Base-by-base conservation (phyloP, 2,113 vertebrate genomes). In the Haemorhous mexicanus region DNA sequence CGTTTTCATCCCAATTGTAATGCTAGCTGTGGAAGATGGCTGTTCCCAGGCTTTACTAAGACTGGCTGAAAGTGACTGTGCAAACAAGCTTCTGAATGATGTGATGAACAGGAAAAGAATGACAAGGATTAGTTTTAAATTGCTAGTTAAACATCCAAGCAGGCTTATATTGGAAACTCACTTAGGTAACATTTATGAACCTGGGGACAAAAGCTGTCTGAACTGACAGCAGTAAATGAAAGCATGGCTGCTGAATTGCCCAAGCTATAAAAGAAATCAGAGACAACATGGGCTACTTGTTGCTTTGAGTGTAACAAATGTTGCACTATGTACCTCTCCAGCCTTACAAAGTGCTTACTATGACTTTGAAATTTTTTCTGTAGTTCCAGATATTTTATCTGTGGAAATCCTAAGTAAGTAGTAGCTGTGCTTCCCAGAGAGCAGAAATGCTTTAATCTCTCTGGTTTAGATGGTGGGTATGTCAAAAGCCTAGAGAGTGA, bases 191-290 rank as follows among this genome's bases (percentile, higher is more conserved):
- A 6, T 44, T 79, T 62, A 26, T 63, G 72, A 83, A 86, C 46
- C 39, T 46, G 37, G 21, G 30, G 20, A 20, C 35, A 68, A 74
- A 80, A 55, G 37, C 37, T 32, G 33, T 83, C 52, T 41, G 39
- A 86, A 55, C 59, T 90, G 30, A 58, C 33, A 77, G 59, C 23
- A 79, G 66, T 58, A 88, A 67, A 80, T 91, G 27, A 86, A 93
- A 91, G 33, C 9, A 5, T 21, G 17, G 26, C 64, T 83, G 67
- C 59, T 44, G 46, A 76, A 50, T 58, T 79, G 35, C 59, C 26
- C 8, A 23, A 76, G 37, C 33, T 87, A 3, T 32, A 56, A 83
- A 53, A 19, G 37, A 53, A 81, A 66, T 41, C 5, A 6, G 22
- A 79, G 43, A 63, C 16, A 70, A n/a, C 21, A 28, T 7, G 7